Evolutionary conservation across 2,797 vertebrate genomes (phyloP).

Genomic region (Alectoris magna): DNA sequence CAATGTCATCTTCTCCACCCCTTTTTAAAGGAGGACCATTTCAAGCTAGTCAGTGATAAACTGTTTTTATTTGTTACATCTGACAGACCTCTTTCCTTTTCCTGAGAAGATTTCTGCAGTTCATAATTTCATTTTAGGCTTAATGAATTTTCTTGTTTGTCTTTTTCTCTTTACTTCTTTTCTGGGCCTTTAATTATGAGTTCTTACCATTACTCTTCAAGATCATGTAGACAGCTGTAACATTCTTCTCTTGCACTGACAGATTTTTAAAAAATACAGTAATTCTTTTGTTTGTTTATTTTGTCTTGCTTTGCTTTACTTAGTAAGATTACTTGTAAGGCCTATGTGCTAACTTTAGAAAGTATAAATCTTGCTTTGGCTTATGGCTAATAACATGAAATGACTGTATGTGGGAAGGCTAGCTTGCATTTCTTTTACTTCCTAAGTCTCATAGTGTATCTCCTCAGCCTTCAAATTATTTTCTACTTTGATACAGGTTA

Average conservation of each 20-base stretch:
- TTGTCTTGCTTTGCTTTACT: not conserved
- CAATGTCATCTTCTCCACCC: not conserved
- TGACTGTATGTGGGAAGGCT: accelerated
- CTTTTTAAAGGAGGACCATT: not conserved
- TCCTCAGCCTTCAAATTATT: not conserved
- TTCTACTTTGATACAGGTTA: not conserved
- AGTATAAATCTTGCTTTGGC: not conserved
- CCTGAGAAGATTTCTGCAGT: not conserved
- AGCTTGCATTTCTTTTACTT: not conserved
- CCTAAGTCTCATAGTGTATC: not conserved
- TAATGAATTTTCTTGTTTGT: not conserved
- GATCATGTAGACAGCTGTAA: not conserved
- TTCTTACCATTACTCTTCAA: not conserved
- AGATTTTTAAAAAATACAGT: not conserved
- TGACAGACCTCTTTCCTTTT: not conserved
- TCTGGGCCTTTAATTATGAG: not conserved
- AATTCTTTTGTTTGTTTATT: not conserved
- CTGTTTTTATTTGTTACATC: not conserved
- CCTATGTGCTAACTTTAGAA: not conserved
- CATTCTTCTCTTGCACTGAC: not conserved
- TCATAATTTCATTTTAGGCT: not conserved
- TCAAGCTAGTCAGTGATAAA: not conserved
- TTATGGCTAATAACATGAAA: not conserved
- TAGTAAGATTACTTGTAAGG: not conserved
- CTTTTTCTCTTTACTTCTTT: not conserved